A percentile compares a stretch with the other conserved stretches of the same genome.
These are phyloP conservation scores for Apostichopus leukothele DNA, from an alignment of 53 echinoderm and acorn worm genomes.

Conservation along the genomic window DNA sequence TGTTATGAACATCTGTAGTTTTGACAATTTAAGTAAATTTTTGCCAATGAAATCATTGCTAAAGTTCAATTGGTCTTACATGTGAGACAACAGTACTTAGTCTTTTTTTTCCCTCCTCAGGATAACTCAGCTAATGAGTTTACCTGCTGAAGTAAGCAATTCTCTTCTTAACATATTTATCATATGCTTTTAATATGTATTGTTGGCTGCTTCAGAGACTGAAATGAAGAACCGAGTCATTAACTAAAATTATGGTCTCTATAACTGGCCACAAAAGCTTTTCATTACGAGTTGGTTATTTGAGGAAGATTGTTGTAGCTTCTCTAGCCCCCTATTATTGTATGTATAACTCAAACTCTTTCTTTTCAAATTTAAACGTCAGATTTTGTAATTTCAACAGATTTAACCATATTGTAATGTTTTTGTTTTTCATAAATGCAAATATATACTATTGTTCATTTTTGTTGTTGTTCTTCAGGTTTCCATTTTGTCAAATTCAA, in stretches of 20 bases:
- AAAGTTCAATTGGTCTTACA: slow-evolving; percentile 1
- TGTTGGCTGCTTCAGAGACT: slow-evolving; percentile 24
- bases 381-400: slow-evolving; percentile 31
- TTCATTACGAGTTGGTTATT: too few relatives aligned
- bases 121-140: background rate
- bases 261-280: too few relatives aligned
- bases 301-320: background rate
- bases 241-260: too few relatives aligned
- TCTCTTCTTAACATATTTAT: slow-evolving; percentile 10
- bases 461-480: slow-evolving; percentile 21
- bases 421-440: slow-evolving; percentile 21
- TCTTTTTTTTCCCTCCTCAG: slow-evolving; percentile 5
- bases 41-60: slow-evolving; percentile 24
- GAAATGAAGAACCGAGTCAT: background rate
- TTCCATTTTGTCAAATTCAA: slow-evolving; percentile 9
- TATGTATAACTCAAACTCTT: slow-evolving; percentile 12
- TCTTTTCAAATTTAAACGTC: slow-evolving; percentile 25
- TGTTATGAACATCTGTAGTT: background rate
- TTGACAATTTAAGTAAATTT: slow-evolving; percentile 27
- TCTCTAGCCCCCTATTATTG: slow-evolving; percentile 5
- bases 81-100: slow-evolving; percentile 36
- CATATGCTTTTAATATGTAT: slow-evolving; percentile 7
- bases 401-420: slow-evolving; percentile 36
- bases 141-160: slow-evolving; percentile 13
- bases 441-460: slow-evolving; percentile 2